These are phyloP conservation scores for Myotis lucifugus DNA, from an alignment of 2,113 vertebrate genomes.

Conservation along the genomic window DNA sequence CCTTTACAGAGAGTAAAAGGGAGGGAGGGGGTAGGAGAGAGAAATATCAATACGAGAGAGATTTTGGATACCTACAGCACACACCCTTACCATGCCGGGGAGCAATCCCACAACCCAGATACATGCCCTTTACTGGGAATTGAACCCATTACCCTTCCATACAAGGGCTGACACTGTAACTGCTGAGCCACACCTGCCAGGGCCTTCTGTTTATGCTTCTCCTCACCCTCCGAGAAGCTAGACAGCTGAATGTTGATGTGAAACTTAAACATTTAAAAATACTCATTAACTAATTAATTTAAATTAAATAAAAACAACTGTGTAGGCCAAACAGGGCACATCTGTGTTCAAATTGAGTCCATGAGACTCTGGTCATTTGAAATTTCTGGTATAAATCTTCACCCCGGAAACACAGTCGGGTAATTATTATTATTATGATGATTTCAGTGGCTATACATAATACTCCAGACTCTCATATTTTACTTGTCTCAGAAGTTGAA, in stretches of 20 bases:
- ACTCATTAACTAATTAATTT: background rate
- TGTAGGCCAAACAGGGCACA: too few relatives aligned
- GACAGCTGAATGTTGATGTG: background rate
- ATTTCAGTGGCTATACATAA: background rate
- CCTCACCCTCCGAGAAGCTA: background rate
- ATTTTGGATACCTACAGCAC: too few relatives aligned
- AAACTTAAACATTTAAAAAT: background rate
- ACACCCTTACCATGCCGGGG: too few relatives aligned
- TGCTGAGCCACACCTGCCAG: too few relatives aligned
- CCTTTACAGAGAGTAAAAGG: too few relatives aligned
- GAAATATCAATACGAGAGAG: too few relatives aligned
- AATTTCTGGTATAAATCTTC: background rate
- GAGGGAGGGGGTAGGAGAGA: too few relatives aligned
- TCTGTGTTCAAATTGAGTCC: background rate
- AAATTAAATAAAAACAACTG: background rate
- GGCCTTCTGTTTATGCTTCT: too few relatives aligned
- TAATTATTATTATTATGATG: fast-evolving
- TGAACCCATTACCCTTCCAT: too few relatives aligned
- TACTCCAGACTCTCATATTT: background rate
- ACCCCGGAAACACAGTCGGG: background rate
- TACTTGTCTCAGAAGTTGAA: background rate
- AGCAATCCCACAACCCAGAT: too few relatives aligned
- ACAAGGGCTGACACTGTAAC: too few relatives aligned
- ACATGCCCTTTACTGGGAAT: too few relatives aligned
- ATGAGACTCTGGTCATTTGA: background rate